These are phyloP conservation scores for Drosophila persimilis DNA, from an alignment of 1,140 invertebrate genomes.

Conservation along the genomic window DNA sequence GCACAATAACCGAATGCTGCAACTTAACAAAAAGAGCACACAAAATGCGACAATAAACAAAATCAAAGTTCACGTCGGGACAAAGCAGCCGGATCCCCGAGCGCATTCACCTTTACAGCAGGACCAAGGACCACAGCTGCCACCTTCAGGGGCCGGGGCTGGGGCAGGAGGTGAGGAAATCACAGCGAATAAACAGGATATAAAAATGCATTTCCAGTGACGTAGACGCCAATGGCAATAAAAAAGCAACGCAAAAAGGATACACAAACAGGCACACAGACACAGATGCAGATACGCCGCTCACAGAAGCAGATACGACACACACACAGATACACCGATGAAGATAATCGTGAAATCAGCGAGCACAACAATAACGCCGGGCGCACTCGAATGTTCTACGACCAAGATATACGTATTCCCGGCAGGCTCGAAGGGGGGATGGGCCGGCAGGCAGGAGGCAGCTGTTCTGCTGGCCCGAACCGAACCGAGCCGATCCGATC, in stretches of 20 bases:
- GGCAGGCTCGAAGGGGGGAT: conserved; percentile 22
- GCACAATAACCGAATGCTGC: conserved; percentile 21
- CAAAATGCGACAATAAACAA: conserved; percentile 40
- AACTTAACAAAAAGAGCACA: conserved; percentile 28
- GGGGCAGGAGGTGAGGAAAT: conserved; percentile 61
- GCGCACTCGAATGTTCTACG: conserved; percentile 57
- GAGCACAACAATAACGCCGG: conserved; percentile 74
- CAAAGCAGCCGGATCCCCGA: conserved; percentile 23
- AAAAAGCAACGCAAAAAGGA: conserved; percentile 45
- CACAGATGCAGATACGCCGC: neutral
- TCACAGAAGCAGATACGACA: conserved; percentile 34
- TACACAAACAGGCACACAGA: conserved; percentile 42
- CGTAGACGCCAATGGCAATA: conserved; percentile 51
- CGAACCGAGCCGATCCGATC: neutral
- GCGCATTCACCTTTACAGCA: conserved; percentile 54
- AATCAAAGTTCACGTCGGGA: conserved; percentile 42
- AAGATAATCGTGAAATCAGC: conserved; percentile 67
- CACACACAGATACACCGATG: conserved; percentile 18
- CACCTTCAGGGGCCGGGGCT: conserved; percentile 15
- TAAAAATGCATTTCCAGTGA: conserved; percentile 77
- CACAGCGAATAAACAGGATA: conserved; percentile 77
- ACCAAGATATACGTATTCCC: conserved; percentile 18
- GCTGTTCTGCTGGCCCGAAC: conserved; percentile 50
- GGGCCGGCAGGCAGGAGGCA: conserved; percentile 32
- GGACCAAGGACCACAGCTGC: conserved; percentile 28